Evolutionary conservation across 2,888 invertebrate genomes (phyloP), one percentile per base, ranked within the genome.

Genomic region (Piscicola geometra): DNA sequence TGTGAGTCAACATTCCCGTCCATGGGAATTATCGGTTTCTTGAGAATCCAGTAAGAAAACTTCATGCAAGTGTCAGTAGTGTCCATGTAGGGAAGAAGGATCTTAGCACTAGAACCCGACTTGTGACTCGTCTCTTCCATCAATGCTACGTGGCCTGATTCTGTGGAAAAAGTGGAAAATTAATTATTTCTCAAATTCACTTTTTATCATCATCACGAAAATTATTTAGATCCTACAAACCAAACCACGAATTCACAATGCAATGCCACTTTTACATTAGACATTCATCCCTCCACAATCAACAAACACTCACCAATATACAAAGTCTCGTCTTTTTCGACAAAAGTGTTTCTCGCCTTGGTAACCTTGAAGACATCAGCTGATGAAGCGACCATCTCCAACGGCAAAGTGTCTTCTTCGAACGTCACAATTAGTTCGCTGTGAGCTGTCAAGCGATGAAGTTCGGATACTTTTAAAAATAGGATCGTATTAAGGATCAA

Each of bases 41-140:
- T 41, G 25, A n/a, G 21, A 9, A 77, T 52, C 75, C 77, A 76
- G 69, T 77, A 78, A 75, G 72, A 77, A 47, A 78, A 47, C 52
- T 50, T 47, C 30, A 78, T 35, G 67, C 78, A 78, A 41, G 64
- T 74, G 35, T 66, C 64, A 21, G 76, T 77, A 0, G 78, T 77
- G 75, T 77, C 71, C 30, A 78, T 52, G 56, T 60, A 78, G 36
- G 75, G 52, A 0, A 77, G 41, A 18, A 47, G 21, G 32, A 72
- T 35, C n/a, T 70, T 15, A 28, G 76, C 78, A 21, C 30, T 32
- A 75, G 75, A 77, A 15, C 75, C 75, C 32, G 76, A 47, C 35
- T 75, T 56, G 35, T 52, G 28, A 12, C 75, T 71, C 33, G 78
- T 78, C 60, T 64, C 35, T 32, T 47, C 28, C 50, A 77, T 36